Percentiles rank a stretch among this genome's conserved stretches.
Evolutionary conservation across 2,888 invertebrate species (phyloP).

Genomic region (Dryomyza anilis): DNA sequence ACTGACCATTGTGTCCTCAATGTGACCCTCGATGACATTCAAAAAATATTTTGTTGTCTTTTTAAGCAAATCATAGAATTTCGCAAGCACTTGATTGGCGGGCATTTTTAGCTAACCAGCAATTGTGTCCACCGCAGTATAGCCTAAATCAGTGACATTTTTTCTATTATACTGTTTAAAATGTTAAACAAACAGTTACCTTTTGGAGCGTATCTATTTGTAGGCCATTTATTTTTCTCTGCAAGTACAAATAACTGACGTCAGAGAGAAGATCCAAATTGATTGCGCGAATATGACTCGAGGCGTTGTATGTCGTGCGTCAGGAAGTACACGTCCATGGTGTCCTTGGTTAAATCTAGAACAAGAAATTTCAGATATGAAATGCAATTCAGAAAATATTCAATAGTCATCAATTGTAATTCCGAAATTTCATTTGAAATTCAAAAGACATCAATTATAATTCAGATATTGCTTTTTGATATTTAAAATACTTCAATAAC

Average conservation of each 20-base stretch:
- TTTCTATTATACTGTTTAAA: neutral
- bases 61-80: slow-evolving; percentile 82
- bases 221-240: slow-evolving; percentile 68
- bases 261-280: slow-evolving; percentile 86
- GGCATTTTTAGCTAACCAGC: slow-evolving; percentile 83
- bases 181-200: slow-evolving; percentile 63
- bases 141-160: too few relatives aligned
- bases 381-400: too few relatives aligned
- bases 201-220: slow-evolving; percentile 83
- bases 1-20: slow-evolving; percentile 68
- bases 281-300: slow-evolving; percentile 87
- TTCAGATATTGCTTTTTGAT: too few relatives aligned
- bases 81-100: slow-evolving; percentile 81
- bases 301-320: slow-evolving; percentile 86
- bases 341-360: slow-evolving; percentile 67
- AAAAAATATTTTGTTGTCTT: slow-evolving; percentile 67
- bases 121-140: slow-evolving; percentile 85
- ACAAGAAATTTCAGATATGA: too few relatives aligned
- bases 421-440: too few relatives aligned
- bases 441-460: too few relatives aligned
- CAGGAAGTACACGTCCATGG: slow-evolving; percentile 74
- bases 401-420: too few relatives aligned
- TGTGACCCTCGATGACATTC: slow-evolving; percentile 69
- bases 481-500: too few relatives aligned
- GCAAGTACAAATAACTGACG: slow-evolving; percentile 79